Base-by-base conservation (phyloP, 2,113 vertebrate genomes). In the Dolichotis patagonum region DNA sequence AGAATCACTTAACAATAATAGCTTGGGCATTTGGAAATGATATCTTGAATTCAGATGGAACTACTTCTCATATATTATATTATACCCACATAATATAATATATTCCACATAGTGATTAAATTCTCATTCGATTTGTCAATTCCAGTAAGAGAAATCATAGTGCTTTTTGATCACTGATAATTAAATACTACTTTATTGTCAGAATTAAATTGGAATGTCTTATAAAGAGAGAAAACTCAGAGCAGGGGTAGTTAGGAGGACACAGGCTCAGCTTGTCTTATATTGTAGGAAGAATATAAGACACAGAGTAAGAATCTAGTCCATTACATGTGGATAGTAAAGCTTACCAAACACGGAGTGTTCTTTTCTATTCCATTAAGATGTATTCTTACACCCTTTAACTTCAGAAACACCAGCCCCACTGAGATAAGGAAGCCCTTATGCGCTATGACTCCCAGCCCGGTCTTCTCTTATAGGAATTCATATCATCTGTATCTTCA, bases 381-480 rank as follows among this genome's bases (percentile, higher is more conserved):
- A 88, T 35, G 71, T 46, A 19, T 28, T 69, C 28, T 65, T 7
- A 35, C 41, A 11, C 11, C 54, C 19, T 81, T 84, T 83, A 84
- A 84, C 89, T 38, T 95, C 75, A 92, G 81, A 58, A 63, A 80
- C 24, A 95, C n/a, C 85, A 82, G 16, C 49, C 49, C 85, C 65
- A 71, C 24, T 71, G 82, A 82, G 46, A 73, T 78, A 85, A 94
- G 32, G 43, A 87, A 65, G 20, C 20, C 62, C 69, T 93, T 93
- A 38, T 60, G 75, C 92, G 46, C 67, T 43, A 82, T 49, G 88
- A 90, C 71, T 91, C 41, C 77, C n/a, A 80, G 93, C 67, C 75
- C 75, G 77, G 17, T 94, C 95, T 98, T 98, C 97, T 98, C 97
- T 98, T 98, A 98, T 22, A 97, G 97, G 98, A 98, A 97, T 98